These are phyloP conservation scores for Bombus consobrinus DNA, from an alignment of 1,140 invertebrate species.

Conservation along the genomic window DNA sequence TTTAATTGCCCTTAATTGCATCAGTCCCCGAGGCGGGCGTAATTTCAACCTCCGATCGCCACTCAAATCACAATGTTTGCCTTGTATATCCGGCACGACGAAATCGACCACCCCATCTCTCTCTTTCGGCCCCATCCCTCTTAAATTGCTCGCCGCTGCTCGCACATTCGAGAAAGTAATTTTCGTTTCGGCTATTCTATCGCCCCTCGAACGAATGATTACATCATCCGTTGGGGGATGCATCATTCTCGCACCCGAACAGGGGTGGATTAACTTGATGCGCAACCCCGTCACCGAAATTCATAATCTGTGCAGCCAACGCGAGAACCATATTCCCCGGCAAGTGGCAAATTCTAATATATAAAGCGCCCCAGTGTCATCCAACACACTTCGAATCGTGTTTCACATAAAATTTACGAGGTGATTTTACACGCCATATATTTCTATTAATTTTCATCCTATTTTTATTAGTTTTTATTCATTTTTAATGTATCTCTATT, in stretches of 20 bases:
- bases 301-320: conserved; percentile 60
- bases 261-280: conserved; percentile 68
- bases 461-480: background rate
- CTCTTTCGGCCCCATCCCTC: background rate
- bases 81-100: conserved; percentile 57
- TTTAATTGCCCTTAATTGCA: conserved; percentile 44
- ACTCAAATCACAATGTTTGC: conserved; percentile 62
- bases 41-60: conserved; percentile 50
- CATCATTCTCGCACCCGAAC: conserved; percentile 61
- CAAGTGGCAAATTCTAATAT: conserved; percentile 47
- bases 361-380: conserved; percentile 22
- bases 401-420: background rate
- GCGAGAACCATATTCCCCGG: conserved; percentile 46
- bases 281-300: conserved; percentile 65
- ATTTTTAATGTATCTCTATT: background rate
- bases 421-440: background rate
- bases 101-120: conserved; percentile 37
- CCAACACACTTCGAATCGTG: background rate
- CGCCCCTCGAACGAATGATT: conserved; percentile 72
- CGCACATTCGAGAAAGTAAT: conserved; percentile 68
- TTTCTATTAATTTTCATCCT: too few species aligned
- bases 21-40: conserved; percentile 13
- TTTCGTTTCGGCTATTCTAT: conserved; percentile 70
- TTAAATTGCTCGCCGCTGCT: conserved; percentile 65
- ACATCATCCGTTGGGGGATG: conserved; percentile 69